phyloP scores from a whole-genome alignment of 2,113 vertebrate genomes.

The Tympanuchus pallidicinctus region DNA sequence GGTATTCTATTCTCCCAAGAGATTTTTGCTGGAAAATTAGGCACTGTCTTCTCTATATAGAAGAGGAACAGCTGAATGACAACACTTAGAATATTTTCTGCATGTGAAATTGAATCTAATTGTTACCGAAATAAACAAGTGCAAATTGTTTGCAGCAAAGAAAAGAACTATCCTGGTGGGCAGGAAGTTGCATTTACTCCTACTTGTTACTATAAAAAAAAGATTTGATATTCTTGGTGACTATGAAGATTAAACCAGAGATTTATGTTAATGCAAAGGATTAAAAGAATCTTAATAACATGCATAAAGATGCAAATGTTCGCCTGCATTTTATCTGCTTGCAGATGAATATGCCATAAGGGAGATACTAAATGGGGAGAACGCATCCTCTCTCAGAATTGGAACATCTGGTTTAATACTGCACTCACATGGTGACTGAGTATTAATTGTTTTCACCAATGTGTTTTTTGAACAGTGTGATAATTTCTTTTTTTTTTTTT shows the following conservation, averaged over 20 bases:
- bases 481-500: not conserved
- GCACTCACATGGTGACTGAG: slow-evolving; percentile 62
- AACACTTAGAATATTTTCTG: not conserved
- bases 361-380: slow-evolving; percentile 32
- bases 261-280: slow-evolving; percentile 75
- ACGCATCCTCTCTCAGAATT: not conserved
- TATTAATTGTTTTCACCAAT: slow-evolving; percentile 26
- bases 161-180: slow-evolving; percentile 23
- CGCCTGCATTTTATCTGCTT: slow-evolving; percentile 58
- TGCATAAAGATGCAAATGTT: slow-evolving; percentile 74
- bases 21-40: not conserved
- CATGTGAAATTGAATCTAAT: not conserved
- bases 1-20: not conserved
- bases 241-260: slow-evolving; percentile 67
- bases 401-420: slow-evolving; percentile 67
- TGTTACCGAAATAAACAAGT: slow-evolving; percentile 11
- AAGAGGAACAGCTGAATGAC: not conserved
- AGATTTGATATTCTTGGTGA: slow-evolving; percentile 58
- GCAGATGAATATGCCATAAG: slow-evolving; percentile 64
- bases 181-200: slow-evolving; percentile 43
- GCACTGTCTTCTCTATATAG: not conserved
- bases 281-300: slow-evolving; percentile 73
- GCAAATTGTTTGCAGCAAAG: slow-evolving; percentile 7
- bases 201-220: slow-evolving; percentile 46
- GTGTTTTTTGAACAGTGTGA: not conserved